These are phyloP conservation scores for Dolomedes plantarius DNA, from an alignment of 2,888 invertebrate genomes.

Conservation along the genomic window DNA sequence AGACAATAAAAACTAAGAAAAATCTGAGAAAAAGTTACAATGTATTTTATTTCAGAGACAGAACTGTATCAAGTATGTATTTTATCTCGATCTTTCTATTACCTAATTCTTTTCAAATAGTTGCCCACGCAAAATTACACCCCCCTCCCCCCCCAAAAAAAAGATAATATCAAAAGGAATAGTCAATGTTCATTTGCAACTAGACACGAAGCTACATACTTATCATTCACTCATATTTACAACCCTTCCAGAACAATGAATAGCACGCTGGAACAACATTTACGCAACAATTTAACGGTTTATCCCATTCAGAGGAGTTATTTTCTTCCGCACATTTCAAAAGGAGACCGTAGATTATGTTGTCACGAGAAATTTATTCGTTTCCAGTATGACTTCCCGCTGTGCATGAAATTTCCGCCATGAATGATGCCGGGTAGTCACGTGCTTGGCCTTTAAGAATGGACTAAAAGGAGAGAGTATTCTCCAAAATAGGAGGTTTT, in stretches of 20 bases:
- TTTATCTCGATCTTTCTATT: no score
- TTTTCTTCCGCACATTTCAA: neutral
- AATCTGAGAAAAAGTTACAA: no score
- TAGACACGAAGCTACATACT: neutral
- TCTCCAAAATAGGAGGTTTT: neutral
- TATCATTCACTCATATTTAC: neutral
- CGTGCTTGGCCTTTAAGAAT: neutral
- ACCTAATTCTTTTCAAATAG: no score
- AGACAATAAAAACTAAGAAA: no score
- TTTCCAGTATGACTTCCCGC: neutral
- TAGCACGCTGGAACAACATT: neutral
- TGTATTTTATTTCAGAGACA: no score
- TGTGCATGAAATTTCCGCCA: neutral
- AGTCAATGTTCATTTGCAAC: no score
- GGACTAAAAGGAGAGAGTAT: neutral
- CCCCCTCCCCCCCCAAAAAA: no score
- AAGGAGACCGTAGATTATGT: neutral
- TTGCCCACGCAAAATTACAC: no score
- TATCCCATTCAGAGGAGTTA: neutral
- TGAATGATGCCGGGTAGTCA: neutral
- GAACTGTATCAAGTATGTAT: no score
- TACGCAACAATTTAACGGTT: neutral
- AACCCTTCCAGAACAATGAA: neutral
- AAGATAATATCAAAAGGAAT: no score
- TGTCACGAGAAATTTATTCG: neutral